Evolutionary conservation across 1,140 invertebrate genomes (phyloP).

Genomic region (Planococcus citri): DNA sequence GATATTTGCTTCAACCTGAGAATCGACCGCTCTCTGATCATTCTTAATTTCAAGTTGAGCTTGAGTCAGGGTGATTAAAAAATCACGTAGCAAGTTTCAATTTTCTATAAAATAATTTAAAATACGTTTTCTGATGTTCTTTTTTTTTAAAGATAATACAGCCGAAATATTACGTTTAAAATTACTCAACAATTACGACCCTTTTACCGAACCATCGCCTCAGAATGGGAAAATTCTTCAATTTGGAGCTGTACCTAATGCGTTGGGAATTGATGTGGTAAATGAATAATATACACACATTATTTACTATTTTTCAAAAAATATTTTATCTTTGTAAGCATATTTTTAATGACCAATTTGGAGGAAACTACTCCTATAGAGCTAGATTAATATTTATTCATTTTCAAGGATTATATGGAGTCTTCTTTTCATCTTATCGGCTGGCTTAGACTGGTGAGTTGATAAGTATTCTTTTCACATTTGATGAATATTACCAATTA

Average conservation of each 20-base stretch:
- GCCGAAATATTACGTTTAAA: background rate
- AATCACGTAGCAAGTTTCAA: no score
- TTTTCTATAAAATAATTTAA: no score
- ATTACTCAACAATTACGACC: background rate
- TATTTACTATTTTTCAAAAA: background rate
- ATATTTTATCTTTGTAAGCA: no score
- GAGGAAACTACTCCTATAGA: no score
- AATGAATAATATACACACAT: background rate
- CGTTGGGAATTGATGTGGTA: background rate
- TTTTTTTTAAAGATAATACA: no score
- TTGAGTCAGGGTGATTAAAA: no score
- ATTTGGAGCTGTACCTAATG: background rate
- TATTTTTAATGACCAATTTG: no score
- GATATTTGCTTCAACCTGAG: no score
- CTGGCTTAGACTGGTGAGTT: background rate
- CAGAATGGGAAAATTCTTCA: background rate
- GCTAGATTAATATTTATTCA: background rate
- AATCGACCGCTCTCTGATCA: no score
- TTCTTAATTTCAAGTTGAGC: no score
- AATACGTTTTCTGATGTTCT: no score
- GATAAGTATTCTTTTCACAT: background rate
- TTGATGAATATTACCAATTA: background rate
- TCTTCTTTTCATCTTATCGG: background rate
- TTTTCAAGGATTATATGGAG: background rate
- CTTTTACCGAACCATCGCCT: background rate